phyloP scores from a whole-genome alignment of 1,140 invertebrate species.

The Hypothenemus hampei region DNA sequence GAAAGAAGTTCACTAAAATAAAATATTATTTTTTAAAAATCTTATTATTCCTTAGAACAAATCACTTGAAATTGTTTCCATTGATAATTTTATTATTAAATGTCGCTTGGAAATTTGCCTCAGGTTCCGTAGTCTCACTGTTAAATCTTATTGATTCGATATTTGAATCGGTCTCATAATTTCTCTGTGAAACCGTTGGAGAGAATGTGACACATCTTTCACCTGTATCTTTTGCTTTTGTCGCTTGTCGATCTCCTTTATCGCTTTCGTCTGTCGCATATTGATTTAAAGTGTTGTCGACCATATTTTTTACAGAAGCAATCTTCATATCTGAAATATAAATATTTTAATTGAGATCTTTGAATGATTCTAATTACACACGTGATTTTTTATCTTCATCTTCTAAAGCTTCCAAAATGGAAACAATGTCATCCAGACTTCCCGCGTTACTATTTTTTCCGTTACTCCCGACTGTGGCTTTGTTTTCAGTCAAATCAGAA shows the following conservation, averaged over 20 bases:
- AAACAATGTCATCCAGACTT: conserved; percentile 39
- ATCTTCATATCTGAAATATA: conserved; percentile 26
- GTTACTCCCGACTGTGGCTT: conserved; percentile 16
- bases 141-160: no score
- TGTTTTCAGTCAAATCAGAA: conserved; percentile 6
- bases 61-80: conserved; percentile 4
- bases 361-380: conserved; percentile 23
- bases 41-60: neutral
- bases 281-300: conserved; percentile 20
- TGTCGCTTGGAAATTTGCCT: no score
- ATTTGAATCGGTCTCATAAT: no score
- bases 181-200: conserved; percentile 17
- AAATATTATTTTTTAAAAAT: neutral
- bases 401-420: conserved; percentile 40
- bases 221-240: conserved; percentile 10
- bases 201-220: conserved; percentile 24
- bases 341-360: neutral
- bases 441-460: conserved; percentile 15
- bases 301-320: conserved; percentile 27
- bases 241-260: neutral
- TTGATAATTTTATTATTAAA: neutral
- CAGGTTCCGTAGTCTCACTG: no score
- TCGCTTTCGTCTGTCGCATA: conserved; percentile 2
- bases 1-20: conserved; percentile 38
- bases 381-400: conserved; percentile 41